Base-by-base conservation (phyloP, 2,888 invertebrate species). In the Creontiades dilutus region DNA sequence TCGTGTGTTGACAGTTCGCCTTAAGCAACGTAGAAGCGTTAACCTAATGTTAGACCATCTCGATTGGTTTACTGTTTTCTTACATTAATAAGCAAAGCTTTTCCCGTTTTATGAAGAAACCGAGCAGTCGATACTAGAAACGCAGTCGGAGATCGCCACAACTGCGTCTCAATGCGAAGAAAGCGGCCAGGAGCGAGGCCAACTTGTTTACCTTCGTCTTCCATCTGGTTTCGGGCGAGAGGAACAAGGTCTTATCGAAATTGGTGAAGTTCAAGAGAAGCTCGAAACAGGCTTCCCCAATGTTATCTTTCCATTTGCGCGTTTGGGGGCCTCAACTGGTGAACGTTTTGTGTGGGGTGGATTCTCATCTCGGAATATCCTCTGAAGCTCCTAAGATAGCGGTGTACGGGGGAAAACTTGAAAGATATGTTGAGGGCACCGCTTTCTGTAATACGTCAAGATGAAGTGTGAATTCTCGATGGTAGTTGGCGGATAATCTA, bases 201-300 rank as follows among this genome's bases (percentile, higher is more conserved):
- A 68, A 68, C 68, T 68, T 68, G 68, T 68, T 68, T 68, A 68
- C 68, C 68, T 68, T 68, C 68, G 68, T 23, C 23, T 23, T 68
- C 68, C 68, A 68, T 68, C 68, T 68, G 68, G 68, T 68, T 68
- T 7, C 9, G 61, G 61, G 61, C n/a, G 9, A 27, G 27, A 23
- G 27, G 23, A 68, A 68, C 68, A 68, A 68, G 27, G 68, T 27
- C 27, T 68, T 68, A 68, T 68, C 68, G 68, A 68, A 68, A 68
- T 68, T 23, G 23, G 68, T 68, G 23, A 27, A 68, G 68, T 68
- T 68, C 68, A 68, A 68, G 68, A 68, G 68, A 23, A 68, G 9
- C 68, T 19, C 23, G 68, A 68, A 68, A 68, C 68, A 23, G 13
- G 68, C 68, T 68, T 68, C n/a, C n/a, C n/a, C 68, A 68, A 68